phyloP scores from a whole-genome alignment of 1,140 invertebrate species.

The Cydia pomonella region DNA sequence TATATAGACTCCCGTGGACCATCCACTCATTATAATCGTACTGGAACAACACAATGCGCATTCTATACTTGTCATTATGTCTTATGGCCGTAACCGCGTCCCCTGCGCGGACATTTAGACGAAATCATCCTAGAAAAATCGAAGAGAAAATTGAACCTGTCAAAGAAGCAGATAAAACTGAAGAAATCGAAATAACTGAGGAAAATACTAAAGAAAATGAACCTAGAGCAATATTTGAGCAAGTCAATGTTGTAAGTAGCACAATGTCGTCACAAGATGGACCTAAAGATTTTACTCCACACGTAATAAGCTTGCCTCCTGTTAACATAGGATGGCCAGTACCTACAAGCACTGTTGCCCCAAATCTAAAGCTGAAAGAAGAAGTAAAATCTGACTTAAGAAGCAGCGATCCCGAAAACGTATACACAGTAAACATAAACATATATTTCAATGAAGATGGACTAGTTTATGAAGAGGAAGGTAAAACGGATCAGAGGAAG shows the following conservation, averaged over 20 bases:
- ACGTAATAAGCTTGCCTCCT: not conserved
- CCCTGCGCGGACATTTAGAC: not conserved
- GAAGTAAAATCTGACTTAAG: not conserved
- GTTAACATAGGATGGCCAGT: not conserved
- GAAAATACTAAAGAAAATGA: not conserved
- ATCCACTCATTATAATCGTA: not conserved
- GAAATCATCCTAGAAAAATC: not conserved
- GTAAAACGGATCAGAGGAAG: not conserved
- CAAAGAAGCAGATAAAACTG: not conserved
- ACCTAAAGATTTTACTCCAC: not conserved
- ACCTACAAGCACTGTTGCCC: not conserved
- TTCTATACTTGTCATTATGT: not conserved
- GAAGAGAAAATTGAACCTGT: not conserved
- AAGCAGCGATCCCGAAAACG: not conserved
- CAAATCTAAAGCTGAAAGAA: not conserved
- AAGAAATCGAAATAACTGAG: not conserved
- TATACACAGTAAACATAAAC: not conserved
- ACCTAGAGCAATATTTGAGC: not conserved
- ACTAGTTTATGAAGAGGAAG: not conserved
- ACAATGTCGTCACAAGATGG: not conserved
- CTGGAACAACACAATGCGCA: not conserved
- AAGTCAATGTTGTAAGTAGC: not conserved
- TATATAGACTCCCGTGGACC: not conserved
- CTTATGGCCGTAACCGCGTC: not conserved
- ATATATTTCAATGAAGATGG: slow-evolving; percentile 1